phyloP scores from a whole-genome alignment of 2,797 vertebrate species.

The Pagetopsis macropterus region DNA sequence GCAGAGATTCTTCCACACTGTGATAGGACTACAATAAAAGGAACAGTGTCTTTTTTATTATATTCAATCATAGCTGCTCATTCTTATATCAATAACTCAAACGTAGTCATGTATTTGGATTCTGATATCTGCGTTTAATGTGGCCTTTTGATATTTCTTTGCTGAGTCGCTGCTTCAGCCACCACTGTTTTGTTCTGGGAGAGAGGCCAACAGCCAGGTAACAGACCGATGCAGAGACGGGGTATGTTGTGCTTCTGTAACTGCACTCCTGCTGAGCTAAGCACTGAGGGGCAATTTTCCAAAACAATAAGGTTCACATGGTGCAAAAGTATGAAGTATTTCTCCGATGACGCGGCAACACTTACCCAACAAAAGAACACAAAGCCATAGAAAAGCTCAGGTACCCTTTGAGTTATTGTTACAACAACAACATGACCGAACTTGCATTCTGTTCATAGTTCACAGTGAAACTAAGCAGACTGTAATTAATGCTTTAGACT shows the following conservation, averaged over 20 bases:
- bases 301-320: conserved; percentile 33
- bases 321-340: neutral
- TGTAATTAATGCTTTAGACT: conserved; percentile 29
- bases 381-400: conserved; percentile 15
- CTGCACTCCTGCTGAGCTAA: conserved; percentile 23
- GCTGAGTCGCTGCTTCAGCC: neutral
- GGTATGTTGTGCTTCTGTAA: conserved; percentile 7
- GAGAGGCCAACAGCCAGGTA: neutral
- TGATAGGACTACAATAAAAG: neutral
- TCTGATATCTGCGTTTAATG: neutral
- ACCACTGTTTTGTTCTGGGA: conserved; percentile 7
- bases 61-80: neutral
- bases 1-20: neutral
- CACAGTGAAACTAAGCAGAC: conserved; percentile 17
- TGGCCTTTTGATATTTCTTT: neutral
- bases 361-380: neutral
- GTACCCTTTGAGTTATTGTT: conserved; percentile 13
- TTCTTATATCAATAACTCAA: neutral
- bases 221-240: neutral
- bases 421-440: conserved; percentile 41
- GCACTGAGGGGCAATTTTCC: conserved; percentile 29
- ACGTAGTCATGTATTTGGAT: neutral
- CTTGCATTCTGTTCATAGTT: conserved; percentile 14
- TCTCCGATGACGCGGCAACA: too few relatives aligned
- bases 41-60: neutral